A percentile compares a stretch with the other conserved stretches of the same genome.
phyloP scores from a whole-genome alignment of 2,797 vertebrate genomes.

The Odontamblyopus lacepedii region DNA sequence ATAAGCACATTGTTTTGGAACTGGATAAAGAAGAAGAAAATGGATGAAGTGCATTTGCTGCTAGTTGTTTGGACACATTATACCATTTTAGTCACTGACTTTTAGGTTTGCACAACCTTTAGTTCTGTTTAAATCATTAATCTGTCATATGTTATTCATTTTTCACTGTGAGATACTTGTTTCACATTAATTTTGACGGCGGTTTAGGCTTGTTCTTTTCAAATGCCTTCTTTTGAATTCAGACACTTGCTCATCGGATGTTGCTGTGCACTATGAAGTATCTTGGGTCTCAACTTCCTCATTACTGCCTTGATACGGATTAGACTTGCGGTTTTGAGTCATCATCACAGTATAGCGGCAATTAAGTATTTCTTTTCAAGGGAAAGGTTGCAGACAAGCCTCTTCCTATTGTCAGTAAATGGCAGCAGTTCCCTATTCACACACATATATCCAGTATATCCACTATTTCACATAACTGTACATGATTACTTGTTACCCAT shows the following conservation, averaged over 20 bases:
- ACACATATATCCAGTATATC: background rate
- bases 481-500: conserved; percentile 64
- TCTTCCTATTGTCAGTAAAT: conserved; percentile 46
- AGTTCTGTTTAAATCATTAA: background rate
- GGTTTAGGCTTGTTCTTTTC: background rate
- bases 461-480: conserved; percentile 1
- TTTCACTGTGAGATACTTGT: background rate
- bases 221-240: background rate
- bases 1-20: background rate
- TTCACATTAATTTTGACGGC: background rate
- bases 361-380: conserved; percentile 54
- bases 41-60: background rate
- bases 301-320: conserved; percentile 13
- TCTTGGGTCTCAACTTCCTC: conserved; percentile 1
- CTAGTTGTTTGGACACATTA: background rate
- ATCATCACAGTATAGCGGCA: conserved; percentile 41
- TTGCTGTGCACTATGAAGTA: background rate
- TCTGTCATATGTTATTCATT: background rate
- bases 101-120: background rate
- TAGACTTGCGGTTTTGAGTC: conserved; percentile 38
- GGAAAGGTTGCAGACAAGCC: conserved; percentile 46
- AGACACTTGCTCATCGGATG: conserved; percentile 5
- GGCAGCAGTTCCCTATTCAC: conserved; percentile 36
- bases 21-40: background rate
- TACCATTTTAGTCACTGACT: too few species aligned